A percentile compares a stretch with the other conserved stretches of the same genome.
These are phyloP conservation scores for Pristionchus maxplancki DNA, from an alignment of 2,888 invertebrate species.

Conservation along the genomic window DNA sequence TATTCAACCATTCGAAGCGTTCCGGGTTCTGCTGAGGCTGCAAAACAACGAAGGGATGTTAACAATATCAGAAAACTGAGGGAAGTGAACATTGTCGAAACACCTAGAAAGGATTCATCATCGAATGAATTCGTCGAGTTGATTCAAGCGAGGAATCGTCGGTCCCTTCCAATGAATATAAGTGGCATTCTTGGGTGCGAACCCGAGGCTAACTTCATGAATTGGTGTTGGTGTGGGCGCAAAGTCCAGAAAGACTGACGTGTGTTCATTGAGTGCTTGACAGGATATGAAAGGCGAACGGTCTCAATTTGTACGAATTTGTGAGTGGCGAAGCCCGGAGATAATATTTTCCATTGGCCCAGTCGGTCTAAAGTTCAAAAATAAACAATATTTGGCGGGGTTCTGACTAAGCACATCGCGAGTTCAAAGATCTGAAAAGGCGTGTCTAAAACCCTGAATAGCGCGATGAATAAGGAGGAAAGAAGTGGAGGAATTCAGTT, in stretches of 20 bases:
- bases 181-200: not conserved
- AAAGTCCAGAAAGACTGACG: not conserved
- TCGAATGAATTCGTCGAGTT: not conserved
- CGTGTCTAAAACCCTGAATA: conserved; percentile 6
- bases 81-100: no score
- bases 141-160: not conserved
- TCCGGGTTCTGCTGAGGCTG: no score
- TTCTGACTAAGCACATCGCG: not conserved
- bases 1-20: no score
- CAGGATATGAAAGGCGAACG: not conserved
- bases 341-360: not conserved
- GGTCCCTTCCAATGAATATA: not conserved
- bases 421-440: not conserved
- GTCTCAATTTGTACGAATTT: not conserved
- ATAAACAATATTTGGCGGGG: not conserved
- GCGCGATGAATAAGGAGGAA: not conserved
- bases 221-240: not conserved
- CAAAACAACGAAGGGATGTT: no score
- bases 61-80: no score
- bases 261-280: not conserved
- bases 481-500: not conserved
- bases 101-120: not conserved
- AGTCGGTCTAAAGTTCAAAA: not conserved
- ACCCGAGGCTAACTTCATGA: not conserved
- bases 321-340: not conserved